phyloP scores from a whole-genome alignment of 1,140 invertebrate genomes.

The Dendroctonus valens region DNA sequence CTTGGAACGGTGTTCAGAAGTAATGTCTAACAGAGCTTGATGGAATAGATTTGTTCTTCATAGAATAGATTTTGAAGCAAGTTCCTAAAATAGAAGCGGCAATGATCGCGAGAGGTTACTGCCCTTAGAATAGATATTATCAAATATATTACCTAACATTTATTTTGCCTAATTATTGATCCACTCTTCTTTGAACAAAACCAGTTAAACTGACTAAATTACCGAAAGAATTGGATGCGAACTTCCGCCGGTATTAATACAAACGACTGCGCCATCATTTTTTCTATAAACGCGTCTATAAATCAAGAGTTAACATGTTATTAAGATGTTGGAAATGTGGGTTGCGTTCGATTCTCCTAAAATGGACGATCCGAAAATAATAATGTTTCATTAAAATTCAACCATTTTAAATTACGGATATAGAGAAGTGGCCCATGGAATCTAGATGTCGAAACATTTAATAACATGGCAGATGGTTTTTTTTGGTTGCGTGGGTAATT shows the following conservation, averaged over 20 bases:
- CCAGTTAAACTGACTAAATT: too few relatives aligned
- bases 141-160: too few relatives aligned
- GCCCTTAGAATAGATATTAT: too few relatives aligned
- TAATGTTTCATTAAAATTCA: neutral
- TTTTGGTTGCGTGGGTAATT: neutral
- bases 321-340: constrained; percentile 4
- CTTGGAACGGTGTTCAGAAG: too few relatives aligned
- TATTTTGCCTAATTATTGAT: too few relatives aligned
- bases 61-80: too few relatives aligned
- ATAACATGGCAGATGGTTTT: constrained; percentile 17
- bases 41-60: too few relatives aligned
- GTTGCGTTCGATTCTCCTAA: neutral
- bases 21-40: too few relatives aligned
- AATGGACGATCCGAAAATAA: constrained; percentile 6
- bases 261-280: neutral
- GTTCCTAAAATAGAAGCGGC: too few relatives aligned
- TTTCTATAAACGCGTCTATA: constrained; percentile 7
- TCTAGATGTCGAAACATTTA: constrained; percentile 23
- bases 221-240: neutral
- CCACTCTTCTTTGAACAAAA: too few relatives aligned
- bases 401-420: constrained; percentile 10
- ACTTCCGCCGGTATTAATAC: constrained; percentile 9
- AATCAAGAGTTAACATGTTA: constrained; percentile 15
- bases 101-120: too few relatives aligned
- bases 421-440: neutral